These are phyloP conservation scores for Amphipyra tragopoginis DNA, from an alignment of 2,888 invertebrate genomes.

Conservation along the genomic window DNA sequence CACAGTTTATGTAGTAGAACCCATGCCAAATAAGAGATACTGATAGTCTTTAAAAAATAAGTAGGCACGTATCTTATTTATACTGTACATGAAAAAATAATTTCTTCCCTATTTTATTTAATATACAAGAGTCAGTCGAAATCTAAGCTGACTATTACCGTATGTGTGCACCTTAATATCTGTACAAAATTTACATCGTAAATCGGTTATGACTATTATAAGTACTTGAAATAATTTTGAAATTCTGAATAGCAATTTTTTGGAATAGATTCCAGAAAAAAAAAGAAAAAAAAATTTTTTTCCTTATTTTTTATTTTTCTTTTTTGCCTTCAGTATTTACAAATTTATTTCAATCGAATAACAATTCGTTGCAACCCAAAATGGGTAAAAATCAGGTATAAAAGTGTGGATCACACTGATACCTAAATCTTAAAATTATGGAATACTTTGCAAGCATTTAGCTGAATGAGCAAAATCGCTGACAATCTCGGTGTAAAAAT, in stretches of 20 bases:
- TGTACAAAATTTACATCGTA: slow-evolving; percentile 55
- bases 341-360: slow-evolving; percentile 25
- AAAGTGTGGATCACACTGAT: slow-evolving; percentile 1
- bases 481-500: slow-evolving; percentile 1
- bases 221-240: slow-evolving; percentile 5
- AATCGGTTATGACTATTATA: neutral
- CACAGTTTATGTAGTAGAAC: slow-evolving; percentile 22
- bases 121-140: slow-evolving; percentile 72
- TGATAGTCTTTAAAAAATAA: slow-evolving; percentile 57
- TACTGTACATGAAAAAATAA: slow-evolving; percentile 74
- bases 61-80: slow-evolving; percentile 62
- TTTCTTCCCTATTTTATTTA: slow-evolving; percentile 53
- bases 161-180: slow-evolving; percentile 14
- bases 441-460: slow-evolving; percentile 29
- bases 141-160: slow-evolving; percentile 43
- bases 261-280: too few relatives aligned
- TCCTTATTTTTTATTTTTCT: too few relatives aligned
- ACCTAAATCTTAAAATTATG: slow-evolving; percentile 13
- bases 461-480: slow-evolving; percentile 15
- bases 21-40: slow-evolving; percentile 33
- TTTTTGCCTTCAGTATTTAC: slow-evolving; percentile 4
- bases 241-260: neutral
- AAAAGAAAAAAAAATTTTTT: neutral
- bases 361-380: neutral
- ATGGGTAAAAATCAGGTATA: neutral